Percentiles rank a stretch among this genome's conserved stretches.
Evolutionary conservation across 1,140 invertebrate genomes (phyloP).

Genomic region (Hylaeus volcanicus): DNA sequence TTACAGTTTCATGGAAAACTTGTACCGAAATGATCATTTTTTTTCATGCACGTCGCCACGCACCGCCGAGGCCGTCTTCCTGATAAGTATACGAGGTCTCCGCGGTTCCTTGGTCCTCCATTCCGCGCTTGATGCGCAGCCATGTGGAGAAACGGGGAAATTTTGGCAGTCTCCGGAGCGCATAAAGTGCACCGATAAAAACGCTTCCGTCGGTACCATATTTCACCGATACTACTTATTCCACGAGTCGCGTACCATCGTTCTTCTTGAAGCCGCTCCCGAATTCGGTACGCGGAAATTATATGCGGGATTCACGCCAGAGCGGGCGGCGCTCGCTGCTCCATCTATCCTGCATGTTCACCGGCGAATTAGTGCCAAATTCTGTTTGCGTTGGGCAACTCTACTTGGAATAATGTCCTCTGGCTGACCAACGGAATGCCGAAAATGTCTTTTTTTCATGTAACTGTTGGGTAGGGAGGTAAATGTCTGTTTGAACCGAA

Average conservation of each 20-base stretch:
- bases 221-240: conserved; percentile 65
- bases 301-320: conserved; percentile 66
- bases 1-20: neutral
- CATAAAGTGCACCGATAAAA: conserved; percentile 60
- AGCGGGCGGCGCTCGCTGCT: conserved; percentile 21
- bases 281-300: conserved; percentile 53
- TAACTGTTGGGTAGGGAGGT: neutral
- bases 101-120: neutral
- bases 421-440: neutral
- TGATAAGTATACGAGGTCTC: neutral
- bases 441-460: neutral
- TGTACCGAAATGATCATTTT: neutral
- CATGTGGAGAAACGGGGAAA: conserved; percentile 56
- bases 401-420: neutral
- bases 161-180: conserved; percentile 59
- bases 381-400: conserved; percentile 34
- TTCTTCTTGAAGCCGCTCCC: conserved; percentile 52
- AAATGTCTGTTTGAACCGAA: too few relatives aligned
- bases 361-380: conserved; percentile 61
- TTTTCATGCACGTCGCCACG: neutral
- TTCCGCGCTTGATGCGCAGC: conserved; percentile 34
- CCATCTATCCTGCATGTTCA: conserved; percentile 40
- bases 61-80: neutral
- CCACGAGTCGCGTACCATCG: conserved; percentile 54
- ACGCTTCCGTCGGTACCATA: conserved; percentile 62